Base-by-base conservation (phyloP, 2,113 vertebrate species). In the Ranitomeya variabilis region DNA sequence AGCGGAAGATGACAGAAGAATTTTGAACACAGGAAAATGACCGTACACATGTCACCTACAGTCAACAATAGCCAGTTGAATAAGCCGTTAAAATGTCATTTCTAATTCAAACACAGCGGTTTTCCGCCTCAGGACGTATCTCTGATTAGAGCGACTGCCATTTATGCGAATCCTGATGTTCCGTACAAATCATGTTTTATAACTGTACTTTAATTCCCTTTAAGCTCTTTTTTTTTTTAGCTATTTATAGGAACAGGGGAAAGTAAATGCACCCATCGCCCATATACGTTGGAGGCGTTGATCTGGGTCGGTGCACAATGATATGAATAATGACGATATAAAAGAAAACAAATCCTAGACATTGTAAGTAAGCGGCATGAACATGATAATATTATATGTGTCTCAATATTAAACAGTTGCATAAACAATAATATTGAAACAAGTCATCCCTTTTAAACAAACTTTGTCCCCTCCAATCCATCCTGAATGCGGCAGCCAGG, bases 121-220 rank as follows among this genome's bases (percentile, higher is more conserved):
- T 59, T 82, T 82, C 76, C n/a, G 67, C 87, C 87, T 83, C 14
- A 60, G 80, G 87, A 83, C 83, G 67, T 88, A 64, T 76, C 80
- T 83, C 80, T 88, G 87, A 88, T 88, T 83, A 88, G 80, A 88
- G 87, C 67, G 73, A 88, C 66, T 88, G 87, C 87, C 87, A 88
- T 45, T 88, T 83, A 71, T 54, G 71, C 14, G 37, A 59, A 76
- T 83, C 26, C 80, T 83, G 66, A 83, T 83, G 80, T 82, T 88
- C 87, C 54, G 19, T 74, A 82, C 87, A 88, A 88, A 82, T 82
- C 79, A 83, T 52, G 19, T 51, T 88, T 54, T 81, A 15, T 66
- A 79, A 60, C 85, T 57, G 55, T 16, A 80, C 78, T 83, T 83
- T 83, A 67, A n/a, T 31, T 83, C 57, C 26, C 80, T 67, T 81